Evolutionary conservation across 2,888 invertebrate species (phyloP).

Genomic region (Erebia ligea): DNA sequence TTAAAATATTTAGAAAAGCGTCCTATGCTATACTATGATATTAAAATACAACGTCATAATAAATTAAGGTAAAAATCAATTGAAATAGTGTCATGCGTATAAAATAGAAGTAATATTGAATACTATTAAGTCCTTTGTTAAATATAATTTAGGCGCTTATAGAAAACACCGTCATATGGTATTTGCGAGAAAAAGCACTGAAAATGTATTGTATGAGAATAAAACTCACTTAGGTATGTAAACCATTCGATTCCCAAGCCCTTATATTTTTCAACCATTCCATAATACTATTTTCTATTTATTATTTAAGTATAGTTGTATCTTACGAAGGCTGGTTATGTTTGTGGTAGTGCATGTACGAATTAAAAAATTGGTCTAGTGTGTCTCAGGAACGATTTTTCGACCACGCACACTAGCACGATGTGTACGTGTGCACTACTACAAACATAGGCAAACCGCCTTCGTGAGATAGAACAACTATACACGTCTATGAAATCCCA

Average conservation of each 20-base stretch:
- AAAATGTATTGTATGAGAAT: background rate
- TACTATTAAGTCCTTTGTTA: constrained; percentile 46
- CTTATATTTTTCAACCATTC: background rate
- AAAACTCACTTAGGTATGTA: background rate
- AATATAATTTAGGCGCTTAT: constrained; percentile 55
- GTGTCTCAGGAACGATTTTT: no score
- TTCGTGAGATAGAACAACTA: no score
- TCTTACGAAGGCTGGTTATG: no score
- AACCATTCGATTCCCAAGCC: background rate
- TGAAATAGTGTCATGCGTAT: constrained; percentile 33
- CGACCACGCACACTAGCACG: no score
- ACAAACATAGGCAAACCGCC: no score
- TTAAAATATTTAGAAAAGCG: background rate
- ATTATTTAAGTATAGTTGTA: background rate
- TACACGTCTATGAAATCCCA: no score
- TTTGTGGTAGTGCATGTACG: no score
- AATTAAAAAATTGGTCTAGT: no score
- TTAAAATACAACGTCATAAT: constrained; percentile 28
- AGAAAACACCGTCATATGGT: constrained; percentile 65
- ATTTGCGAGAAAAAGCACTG: constrained; percentile 36
- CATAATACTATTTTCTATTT: background rate
- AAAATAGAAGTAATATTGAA: constrained; percentile 48
- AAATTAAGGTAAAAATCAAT: constrained; percentile 38
- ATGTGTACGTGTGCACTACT: no score
- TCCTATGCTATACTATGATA: background rate